phyloP scores from a whole-genome alignment of 2,113 vertebrate species.

The Nematolebias whitei region DNA sequence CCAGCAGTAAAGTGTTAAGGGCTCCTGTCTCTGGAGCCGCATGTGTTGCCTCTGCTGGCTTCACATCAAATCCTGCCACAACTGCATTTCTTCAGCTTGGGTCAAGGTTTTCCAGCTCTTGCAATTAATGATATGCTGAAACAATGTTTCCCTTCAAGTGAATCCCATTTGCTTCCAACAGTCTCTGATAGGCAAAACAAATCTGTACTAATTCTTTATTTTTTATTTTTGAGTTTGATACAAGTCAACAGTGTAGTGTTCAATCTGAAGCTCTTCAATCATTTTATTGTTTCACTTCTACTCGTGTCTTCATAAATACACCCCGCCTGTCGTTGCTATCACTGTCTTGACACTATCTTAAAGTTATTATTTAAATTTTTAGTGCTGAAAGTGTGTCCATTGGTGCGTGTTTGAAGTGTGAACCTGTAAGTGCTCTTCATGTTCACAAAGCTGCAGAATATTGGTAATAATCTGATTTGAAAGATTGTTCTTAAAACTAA shows the following conservation, averaged over 20 bases:
- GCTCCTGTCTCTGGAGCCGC: slow-evolving; percentile 24
- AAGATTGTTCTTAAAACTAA: too few relatives aligned
- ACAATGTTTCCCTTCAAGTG: slow-evolving; percentile 26
- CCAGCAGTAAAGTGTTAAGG: slow-evolving; percentile 18
- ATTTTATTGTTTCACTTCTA: not conserved
- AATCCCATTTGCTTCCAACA: slow-evolving; percentile 18
- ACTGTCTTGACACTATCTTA: slow-evolving; percentile 8
- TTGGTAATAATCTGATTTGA: too few relatives aligned
- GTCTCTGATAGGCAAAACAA: slow-evolving; percentile 9
- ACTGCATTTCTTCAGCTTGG: slow-evolving; percentile 11
- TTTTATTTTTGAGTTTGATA: slow-evolving; percentile 10
- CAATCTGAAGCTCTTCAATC: slow-evolving; percentile 7
- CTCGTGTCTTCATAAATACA: slow-evolving; percentile 27
- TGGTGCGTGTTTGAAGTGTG: too few relatives aligned
- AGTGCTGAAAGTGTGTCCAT: not conserved
- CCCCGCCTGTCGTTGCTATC: slow-evolving; percentile 15
- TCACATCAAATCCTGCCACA: slow-evolving; percentile 31
- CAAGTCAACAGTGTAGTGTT: not conserved
- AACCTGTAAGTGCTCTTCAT: not conserved
- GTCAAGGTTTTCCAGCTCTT: slow-evolving; percentile 8
- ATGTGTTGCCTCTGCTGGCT: slow-evolving; percentile 24
- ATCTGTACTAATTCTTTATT: slow-evolving; percentile 14
- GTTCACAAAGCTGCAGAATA: not conserved
- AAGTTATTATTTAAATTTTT: slow-evolving; percentile 1
- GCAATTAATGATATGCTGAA: slow-evolving; percentile 30